Percentiles rank a stretch among this genome's conserved stretches.
Conservation (phyloP, 2,888 invertebrate genomes). For the Rhyacophila evoluta region DNA sequence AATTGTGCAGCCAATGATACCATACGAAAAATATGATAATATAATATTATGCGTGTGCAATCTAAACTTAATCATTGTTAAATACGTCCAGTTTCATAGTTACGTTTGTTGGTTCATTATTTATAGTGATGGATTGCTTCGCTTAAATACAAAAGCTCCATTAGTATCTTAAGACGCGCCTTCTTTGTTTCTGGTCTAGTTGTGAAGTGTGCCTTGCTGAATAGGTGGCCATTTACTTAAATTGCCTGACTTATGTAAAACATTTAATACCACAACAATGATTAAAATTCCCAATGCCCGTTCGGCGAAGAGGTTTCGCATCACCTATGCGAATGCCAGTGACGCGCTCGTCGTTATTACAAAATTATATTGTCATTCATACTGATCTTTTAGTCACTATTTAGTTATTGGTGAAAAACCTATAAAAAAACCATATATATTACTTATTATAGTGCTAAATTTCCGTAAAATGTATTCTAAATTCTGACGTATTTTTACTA, state of each 20-base stretch:
- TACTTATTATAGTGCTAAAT: too few species aligned
- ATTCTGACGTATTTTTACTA: too few species aligned
- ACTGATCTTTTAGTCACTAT: too few species aligned
- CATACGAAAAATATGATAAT: too few species aligned
- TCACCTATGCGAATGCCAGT: background rate
- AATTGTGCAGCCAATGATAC: too few species aligned
- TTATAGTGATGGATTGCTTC: background rate
- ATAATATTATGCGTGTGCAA: too few species aligned
- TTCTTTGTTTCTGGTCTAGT: slow-evolving; percentile 16
- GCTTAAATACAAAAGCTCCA: background rate
- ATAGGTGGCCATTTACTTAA: background rate
- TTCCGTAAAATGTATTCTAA: too few species aligned
- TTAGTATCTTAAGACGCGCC: background rate
- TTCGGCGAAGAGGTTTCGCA: background rate
- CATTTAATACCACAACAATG: background rate
- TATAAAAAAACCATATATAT: too few species aligned
- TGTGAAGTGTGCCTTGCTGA: background rate
- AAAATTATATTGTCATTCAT: too few species aligned
- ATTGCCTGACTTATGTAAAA: slow-evolving; percentile 18
- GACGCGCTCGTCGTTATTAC: background rate
- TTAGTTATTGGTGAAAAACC: too few species aligned
- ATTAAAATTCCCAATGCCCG: background rate
- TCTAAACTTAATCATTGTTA: too few species aligned
- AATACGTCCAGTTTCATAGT: too few species aligned
- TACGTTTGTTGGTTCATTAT: background rate